Conservation (phyloP, 2,797 vertebrate species). For the Myioborus melanocephalus region DNA sequence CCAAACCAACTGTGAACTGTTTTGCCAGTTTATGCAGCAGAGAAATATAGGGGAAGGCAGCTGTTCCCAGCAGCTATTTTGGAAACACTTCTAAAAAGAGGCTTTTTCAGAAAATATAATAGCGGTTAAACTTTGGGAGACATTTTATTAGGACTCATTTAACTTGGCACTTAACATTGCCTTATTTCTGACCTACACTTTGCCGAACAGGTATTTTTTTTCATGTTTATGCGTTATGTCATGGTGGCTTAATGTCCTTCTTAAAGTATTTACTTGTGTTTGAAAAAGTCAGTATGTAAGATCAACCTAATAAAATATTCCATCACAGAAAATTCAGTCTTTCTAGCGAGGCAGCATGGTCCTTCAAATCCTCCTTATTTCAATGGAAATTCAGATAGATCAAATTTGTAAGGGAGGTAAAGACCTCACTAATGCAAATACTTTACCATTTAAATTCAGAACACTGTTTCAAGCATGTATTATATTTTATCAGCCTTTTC, state of each 20-base stretch:
- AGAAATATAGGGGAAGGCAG: not conserved
- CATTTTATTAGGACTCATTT: not conserved
- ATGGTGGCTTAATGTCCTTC: not conserved
- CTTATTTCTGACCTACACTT: not conserved
- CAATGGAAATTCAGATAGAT: not conserved
- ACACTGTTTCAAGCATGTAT: not conserved
- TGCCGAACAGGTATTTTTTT: not conserved
- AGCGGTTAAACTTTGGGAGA: not conserved
- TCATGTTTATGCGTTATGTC: not conserved
- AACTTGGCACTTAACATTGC: not conserved
- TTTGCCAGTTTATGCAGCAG: accelerated
- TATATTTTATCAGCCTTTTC: not conserved
- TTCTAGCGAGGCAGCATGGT: not conserved
- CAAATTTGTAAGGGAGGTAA: not conserved
- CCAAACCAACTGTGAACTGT: not conserved
- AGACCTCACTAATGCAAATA: not conserved
- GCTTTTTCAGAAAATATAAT: not conserved
- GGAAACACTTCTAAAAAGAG: not conserved
- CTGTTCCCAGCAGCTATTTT: not conserved
- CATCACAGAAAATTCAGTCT: not conserved
- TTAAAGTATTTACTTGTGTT: not conserved
- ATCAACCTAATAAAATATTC: not conserved
- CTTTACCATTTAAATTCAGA: not conserved
- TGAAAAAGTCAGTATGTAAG: not conserved
- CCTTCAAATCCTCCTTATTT: not conserved